Percentiles rank a stretch among this genome's conserved stretches.
These are phyloP conservation scores for Tenthredo notha DNA, from an alignment of 2,888 invertebrate species.

Conservation along the genomic window DNA sequence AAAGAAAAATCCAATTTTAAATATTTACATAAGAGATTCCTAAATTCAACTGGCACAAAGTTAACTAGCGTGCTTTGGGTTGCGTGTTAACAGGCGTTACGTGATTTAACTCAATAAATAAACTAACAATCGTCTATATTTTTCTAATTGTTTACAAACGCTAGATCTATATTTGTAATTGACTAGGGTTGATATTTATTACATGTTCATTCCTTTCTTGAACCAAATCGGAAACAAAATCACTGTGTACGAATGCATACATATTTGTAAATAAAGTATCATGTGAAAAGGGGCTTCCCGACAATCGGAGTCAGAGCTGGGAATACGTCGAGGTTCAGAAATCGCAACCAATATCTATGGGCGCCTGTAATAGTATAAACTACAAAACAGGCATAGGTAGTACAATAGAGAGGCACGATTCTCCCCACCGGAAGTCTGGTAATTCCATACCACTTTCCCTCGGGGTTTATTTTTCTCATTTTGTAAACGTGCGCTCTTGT, in stretches of 20 bases:
- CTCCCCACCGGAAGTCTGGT: constrained; percentile 67
- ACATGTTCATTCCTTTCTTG: not conserved
- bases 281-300: not conserved
- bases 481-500: constrained; percentile 58
- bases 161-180: not conserved
- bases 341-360: constrained; percentile 34
- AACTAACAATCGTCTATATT: not conserved
- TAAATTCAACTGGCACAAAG: not conserved
- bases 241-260: not conserved
- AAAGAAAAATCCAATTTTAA: constrained; percentile 53
- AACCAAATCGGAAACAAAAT: not conserved
- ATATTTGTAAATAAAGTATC: not conserved
- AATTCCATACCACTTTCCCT: constrained; percentile 67
- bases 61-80: not conserved
- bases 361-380: constrained; percentile 16
- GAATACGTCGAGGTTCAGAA: constrained; percentile 16
- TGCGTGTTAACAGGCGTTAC: not conserved
- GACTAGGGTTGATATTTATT: not conserved
- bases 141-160: not conserved
- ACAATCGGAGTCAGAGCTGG: not conserved
- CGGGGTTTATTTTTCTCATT: constrained; percentile 55
- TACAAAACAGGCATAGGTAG: constrained; percentile 19
- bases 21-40: constrained; percentile 7
- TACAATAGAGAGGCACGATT: constrained; percentile 44
- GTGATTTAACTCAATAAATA: not conserved